These are phyloP conservation scores for Clavelina lepadiformis DNA, from an alignment of 23 tunicate species.

Conservation along the genomic window DNA sequence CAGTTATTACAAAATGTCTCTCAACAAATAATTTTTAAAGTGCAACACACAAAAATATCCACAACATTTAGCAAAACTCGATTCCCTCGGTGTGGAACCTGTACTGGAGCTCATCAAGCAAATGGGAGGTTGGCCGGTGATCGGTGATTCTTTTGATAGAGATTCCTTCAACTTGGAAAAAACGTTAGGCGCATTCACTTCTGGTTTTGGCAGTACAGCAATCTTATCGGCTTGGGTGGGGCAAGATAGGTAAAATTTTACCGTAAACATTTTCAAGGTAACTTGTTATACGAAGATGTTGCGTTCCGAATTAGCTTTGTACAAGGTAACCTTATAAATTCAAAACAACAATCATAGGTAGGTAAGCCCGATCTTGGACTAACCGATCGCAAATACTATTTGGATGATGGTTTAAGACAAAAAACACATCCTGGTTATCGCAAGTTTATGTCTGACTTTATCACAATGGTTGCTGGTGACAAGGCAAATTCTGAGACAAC, in stretches of 20 bases:
- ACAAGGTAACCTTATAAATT: too few relatives aligned
- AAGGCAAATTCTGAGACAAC: conserved; percentile 15
- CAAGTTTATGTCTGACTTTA: conserved; percentile 48
- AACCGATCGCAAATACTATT: conserved; percentile 81
- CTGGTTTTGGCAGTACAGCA: conserved; percentile 29
- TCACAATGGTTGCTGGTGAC: conserved; percentile 25
- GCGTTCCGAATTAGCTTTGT: too few relatives aligned
- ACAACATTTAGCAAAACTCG: conserved; percentile 46
- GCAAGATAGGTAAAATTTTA: conserved; percentile 63
- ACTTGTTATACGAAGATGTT: too few relatives aligned
- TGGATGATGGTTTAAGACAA: conserved; percentile 22
- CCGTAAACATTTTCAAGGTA: conserved; percentile 58
- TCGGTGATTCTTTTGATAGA: conserved; percentile 24
- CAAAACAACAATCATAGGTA: too few relatives aligned
- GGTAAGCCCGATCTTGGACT: conserved; percentile 74
- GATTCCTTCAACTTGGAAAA: conserved; percentile 31
- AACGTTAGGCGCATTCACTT: conserved; percentile 26
- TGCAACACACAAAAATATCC: too few relatives aligned
- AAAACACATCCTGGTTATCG: conserved; percentile 53
- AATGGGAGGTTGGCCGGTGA: conserved; percentile 86
- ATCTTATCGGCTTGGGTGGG: conserved; percentile 52
- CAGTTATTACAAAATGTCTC: too few relatives aligned
- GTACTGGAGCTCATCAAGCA: conserved; percentile 24
- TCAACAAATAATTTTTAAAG: too few relatives aligned
- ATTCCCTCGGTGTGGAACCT: conserved; percentile 45